Evolutionary conservation across 2,797 vertebrate species (phyloP).

Genomic region (Sebastolobus altivelis): DNA sequence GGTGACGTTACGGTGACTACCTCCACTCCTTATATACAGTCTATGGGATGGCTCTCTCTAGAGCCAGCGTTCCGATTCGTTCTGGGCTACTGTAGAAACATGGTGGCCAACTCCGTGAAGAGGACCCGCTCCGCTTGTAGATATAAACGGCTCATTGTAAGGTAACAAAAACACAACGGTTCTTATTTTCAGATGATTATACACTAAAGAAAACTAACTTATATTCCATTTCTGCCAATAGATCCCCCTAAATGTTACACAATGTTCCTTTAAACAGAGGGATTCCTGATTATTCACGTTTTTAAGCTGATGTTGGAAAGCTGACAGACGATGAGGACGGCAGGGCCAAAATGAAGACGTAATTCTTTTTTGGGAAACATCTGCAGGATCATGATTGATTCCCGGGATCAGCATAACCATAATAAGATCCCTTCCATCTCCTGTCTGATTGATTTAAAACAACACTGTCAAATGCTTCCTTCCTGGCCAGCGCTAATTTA

Average conservation of each 20-base stretch:
- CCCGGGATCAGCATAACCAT: slow-evolving; percentile 59
- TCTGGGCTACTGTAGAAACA: background rate
- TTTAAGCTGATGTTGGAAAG: slow-evolving; percentile 39
- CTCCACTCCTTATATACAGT: background rate
- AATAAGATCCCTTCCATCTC: slow-evolving; percentile 57
- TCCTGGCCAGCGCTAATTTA: slow-evolving; percentile 71
- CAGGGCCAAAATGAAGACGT: slow-evolving; percentile 49
- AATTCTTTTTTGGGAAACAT: slow-evolving; percentile 46
- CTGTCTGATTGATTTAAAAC: slow-evolving; percentile 76
- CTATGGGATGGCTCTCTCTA: background rate
- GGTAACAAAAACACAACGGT: background rate
- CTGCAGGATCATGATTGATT: slow-evolving; percentile 66
- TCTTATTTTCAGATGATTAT: background rate
- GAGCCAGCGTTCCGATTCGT: background rate
- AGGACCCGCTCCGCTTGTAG: background rate
- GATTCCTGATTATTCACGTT: slow-evolving; percentile 47
- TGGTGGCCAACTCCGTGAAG: background rate
- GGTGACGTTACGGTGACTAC: no score
- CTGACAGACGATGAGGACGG: slow-evolving; percentile 44
- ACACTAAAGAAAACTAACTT: background rate
- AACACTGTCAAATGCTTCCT: slow-evolving; percentile 66
- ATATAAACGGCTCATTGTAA: background rate
- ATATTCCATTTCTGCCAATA: background rate
- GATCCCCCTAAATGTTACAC: background rate
- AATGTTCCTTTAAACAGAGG: background rate